Evolutionary conservation across 2,888 invertebrate genomes (phyloP), one percentile per base, ranked within the genome.

Genomic region (Parnassius mnemosyne): DNA sequence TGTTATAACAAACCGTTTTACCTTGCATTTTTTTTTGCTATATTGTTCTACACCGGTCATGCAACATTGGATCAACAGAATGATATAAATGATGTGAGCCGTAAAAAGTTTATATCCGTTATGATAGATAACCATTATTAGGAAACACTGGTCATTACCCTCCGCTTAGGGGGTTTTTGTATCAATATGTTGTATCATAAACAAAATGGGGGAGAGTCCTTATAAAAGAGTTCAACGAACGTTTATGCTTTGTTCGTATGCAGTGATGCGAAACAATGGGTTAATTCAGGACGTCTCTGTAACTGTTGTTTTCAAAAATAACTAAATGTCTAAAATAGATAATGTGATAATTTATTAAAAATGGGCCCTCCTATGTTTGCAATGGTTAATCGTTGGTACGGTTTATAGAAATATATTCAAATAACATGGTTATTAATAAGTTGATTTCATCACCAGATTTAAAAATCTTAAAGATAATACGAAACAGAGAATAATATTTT

Each of bases 171-270:
- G 81, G 41, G 13, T 44, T 52, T 52, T 20, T 42, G 52, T 46
- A 41, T 54, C 12, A 42, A 46, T 44, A 51, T 41, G 2, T 2
- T 20, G 44, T 59, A 56, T 41, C 41, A 66, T 57, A 56, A 60
- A 50, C 53, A 67, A 67, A 13, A 12, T 64, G 69, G 68, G 59
- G 58, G 63, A 63, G 60, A 68, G 83, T 87, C 87, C 89, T 85
- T 89, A 85, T 77, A 89, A 90, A 91, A 90, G 91, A 90, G 89
- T 91, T 91, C 90, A 91, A 91, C 89, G 90, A 87, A 85, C 89
- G 84, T 79, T 70, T 72, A 72, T 71, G 82, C 82, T 83, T 85
- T 87, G 84, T 86, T 78, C 77, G 76, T 71, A 78, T 68, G 74
- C 83, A 79, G 73, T 83, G 78, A 75, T 76, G 84, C 84, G 83